Conservation (phyloP, 2,797 vertebrate genomes). For the Acanthopagrus latus region DNA sequence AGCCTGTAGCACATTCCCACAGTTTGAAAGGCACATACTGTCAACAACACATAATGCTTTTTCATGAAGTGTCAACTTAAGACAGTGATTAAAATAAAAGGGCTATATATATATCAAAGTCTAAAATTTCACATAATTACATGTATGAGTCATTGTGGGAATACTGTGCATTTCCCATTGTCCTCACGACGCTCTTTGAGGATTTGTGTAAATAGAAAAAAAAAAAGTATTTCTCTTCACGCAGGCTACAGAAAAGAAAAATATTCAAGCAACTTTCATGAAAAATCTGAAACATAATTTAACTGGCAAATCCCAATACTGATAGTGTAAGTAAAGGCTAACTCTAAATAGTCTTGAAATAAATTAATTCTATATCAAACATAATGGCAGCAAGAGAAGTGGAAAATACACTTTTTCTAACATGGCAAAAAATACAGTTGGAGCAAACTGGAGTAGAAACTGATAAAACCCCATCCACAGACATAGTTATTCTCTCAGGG, state of each 20-base stretch:
- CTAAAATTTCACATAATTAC: slow-evolving; percentile 63
- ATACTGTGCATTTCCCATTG: slow-evolving; percentile 61
- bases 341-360: slow-evolving; percentile 64
- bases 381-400: slow-evolving; percentile 54
- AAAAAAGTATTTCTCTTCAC: slow-evolving; percentile 29
- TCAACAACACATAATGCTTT: slow-evolving; percentile 64
- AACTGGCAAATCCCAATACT: slow-evolving; percentile 75
- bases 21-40: slow-evolving; percentile 87
- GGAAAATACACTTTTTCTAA: slow-evolving; percentile 29
- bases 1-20: slow-evolving; percentile 75
- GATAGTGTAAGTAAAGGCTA: slow-evolving; percentile 67
- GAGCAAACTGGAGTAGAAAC: slow-evolving; percentile 48
- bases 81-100: slow-evolving; percentile 69
- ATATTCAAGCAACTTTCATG: slow-evolving; percentile 44
- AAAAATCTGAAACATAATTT: slow-evolving; percentile 48
- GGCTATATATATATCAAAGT: slow-evolving; percentile 64
- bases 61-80: slow-evolving; percentile 64
- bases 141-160: slow-evolving; percentile 54
- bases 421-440: slow-evolving; percentile 31
- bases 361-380: slow-evolving; percentile 77
- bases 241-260: slow-evolving; percentile 29
- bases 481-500: neutral
- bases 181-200: slow-evolving; percentile 50
- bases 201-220: neutral
- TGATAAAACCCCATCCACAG: slow-evolving; percentile 28